Evolutionary conservation across 2,888 invertebrate genomes (phyloP), one percentile per base, ranked within the genome.

Genomic region (Rotaria sp.): DNA sequence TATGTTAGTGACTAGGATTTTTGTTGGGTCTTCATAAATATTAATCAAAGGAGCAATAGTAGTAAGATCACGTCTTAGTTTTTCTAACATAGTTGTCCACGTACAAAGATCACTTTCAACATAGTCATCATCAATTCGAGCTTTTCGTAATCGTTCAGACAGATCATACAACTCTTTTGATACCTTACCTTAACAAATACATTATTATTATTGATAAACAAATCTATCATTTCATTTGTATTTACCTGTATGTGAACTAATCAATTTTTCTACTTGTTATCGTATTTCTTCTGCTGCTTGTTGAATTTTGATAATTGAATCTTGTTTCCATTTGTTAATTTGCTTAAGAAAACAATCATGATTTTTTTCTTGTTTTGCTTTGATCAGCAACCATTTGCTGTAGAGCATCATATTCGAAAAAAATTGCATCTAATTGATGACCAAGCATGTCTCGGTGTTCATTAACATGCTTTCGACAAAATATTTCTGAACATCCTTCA

Each of bases 401-500:
- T 57, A 57, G 4, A 13, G 59, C 13, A 59, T 30, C 59, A 30
- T 59, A 15, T 59, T 59, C n/a, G 1, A 59, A n/a, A 30, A 59
- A n/a, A n/a, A 59, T 59, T 59, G n/a, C 59, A 30, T 59, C 59
- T 59, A 59, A 59, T 18, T 59, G 57, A 59, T 59, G 57, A n/a
- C 57, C n/a, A 26, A 59, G 59, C 30, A 59, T n/a, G n/a, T n/a
- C n/a, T n/a, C n/a, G n/a, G n/a, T n/a, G n/a, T n/a, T n/a, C n/a
- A n/a, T n/a, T n/a, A n/a, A n/a, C n/a, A n/a, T n/a, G n/a, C n/a
- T n/a, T n/a, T n/a, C n/a, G n/a, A n/a, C n/a, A n/a, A n/a, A n/a
- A 30, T 15, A 30, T n/a, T 59, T 59, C 30, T 18, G 2, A 30
- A 59, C 30, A 59, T 8, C n/a, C n/a, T n/a, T 59, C 57, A 59